Conservation (phyloP, 2,113 vertebrate genomes). For the Actenoides lindsayi region DNA sequence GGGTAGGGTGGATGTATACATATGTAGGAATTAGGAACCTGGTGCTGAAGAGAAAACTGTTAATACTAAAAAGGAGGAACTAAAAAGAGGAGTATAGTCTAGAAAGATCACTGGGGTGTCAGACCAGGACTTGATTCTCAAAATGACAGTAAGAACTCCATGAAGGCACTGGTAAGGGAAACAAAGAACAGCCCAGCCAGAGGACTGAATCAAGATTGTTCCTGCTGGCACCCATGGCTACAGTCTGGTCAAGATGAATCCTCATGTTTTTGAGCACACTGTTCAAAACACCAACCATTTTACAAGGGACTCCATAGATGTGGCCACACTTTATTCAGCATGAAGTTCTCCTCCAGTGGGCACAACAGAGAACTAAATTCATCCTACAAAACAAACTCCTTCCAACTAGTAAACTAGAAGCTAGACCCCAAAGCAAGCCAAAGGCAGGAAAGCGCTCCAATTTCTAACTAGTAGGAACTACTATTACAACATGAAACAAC, state of each 20-base stretch:
- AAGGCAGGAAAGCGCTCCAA: background rate
- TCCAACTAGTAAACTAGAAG: background rate
- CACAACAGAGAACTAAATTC: background rate
- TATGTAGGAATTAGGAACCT: background rate
- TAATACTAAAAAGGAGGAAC: background rate
- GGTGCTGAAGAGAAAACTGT: background rate
- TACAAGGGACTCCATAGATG: background rate
- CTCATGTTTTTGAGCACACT: background rate
- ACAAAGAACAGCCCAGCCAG: background rate
- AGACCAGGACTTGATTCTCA: background rate
- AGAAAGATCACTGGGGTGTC: background rate
- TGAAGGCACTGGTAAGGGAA: background rate
- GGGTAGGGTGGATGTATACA: background rate
- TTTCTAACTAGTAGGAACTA: background rate
- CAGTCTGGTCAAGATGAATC: background rate
- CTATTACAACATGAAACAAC: background rate
- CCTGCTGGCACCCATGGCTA: background rate
- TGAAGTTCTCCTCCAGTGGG: background rate
- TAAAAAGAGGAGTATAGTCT: background rate
- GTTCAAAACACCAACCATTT: background rate
- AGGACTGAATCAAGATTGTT: background rate
- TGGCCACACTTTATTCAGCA: background rate
- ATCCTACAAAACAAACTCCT: background rate
- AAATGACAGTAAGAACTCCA: background rate
- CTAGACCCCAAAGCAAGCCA: background rate